phyloP scores from a whole-genome alignment of 23 tunicate species.

The Clavelina lepadiformis region DNA sequence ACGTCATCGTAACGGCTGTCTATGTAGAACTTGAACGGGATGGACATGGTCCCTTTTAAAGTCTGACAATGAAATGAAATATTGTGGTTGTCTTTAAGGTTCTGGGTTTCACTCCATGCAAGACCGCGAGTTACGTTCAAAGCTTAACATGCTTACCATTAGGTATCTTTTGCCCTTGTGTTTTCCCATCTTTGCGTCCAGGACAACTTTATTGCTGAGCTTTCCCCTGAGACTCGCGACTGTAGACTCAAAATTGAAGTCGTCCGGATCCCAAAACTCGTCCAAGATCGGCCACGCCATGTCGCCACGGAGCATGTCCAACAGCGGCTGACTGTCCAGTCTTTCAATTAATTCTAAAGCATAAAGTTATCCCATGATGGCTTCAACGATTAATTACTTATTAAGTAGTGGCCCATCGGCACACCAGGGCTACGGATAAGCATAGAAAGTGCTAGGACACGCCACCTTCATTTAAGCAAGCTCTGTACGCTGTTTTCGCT shows the following conservation, averaged over 20 bases:
- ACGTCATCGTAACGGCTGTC: background rate
- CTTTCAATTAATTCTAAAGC: constrained; percentile 36
- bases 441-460: no score
- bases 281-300: constrained; percentile 77
- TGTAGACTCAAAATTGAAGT: constrained; percentile 53
- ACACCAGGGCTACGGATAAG: no score
- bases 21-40: constrained; percentile 35
- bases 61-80: constrained; percentile 34
- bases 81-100: background rate
- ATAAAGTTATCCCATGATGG: no score
- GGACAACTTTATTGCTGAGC: constrained; percentile 45
- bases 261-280: constrained; percentile 18
- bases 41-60: constrained; percentile 70
- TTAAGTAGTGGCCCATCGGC: no score
- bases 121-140: background rate
- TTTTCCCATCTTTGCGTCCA: constrained; percentile 20
- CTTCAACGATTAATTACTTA: no score
- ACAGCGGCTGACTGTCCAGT: constrained; percentile 49
- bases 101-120: background rate
- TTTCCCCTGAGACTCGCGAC: constrained; percentile 56
- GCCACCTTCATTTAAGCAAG: constrained; percentile 59
- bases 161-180: constrained; percentile 24
- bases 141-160: constrained; percentile 23
- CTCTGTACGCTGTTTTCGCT: constrained; percentile 34
- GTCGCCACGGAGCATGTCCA: constrained; percentile 32